phyloP scores from a whole-genome alignment of 2,113 vertebrate species.

The Poecile atricapillus region DNA sequence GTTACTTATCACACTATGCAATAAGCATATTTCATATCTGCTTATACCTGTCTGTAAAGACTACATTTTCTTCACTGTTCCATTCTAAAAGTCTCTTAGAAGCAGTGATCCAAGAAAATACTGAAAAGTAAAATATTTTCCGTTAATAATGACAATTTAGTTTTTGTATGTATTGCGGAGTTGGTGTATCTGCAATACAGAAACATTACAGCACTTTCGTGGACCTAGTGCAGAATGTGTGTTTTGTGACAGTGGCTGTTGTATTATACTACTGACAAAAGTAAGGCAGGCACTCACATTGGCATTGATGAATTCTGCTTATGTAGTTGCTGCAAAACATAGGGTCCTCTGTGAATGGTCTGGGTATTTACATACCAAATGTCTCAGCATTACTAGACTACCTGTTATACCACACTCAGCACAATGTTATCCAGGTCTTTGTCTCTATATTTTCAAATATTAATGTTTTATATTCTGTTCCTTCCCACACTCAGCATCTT shows the following conservation, averaged over 20 bases:
- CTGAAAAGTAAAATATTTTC: background rate
- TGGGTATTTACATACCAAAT: slow-evolving; percentile 50
- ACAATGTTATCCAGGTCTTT: slow-evolving; percentile 15
- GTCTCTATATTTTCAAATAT: slow-evolving; percentile 15
- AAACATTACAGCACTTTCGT: slow-evolving; percentile 21
- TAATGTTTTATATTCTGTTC: background rate
- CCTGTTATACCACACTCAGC: slow-evolving; percentile 40
- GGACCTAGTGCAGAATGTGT: slow-evolving; percentile 10
- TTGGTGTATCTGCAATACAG: background rate
- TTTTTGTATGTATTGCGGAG: background rate
- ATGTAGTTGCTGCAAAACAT: slow-evolving; percentile 27
- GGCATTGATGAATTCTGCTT: slow-evolving; percentile 55
- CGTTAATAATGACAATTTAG: background rate
- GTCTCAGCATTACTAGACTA: slow-evolving; percentile 45
- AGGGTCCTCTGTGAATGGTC: slow-evolving; percentile 36
- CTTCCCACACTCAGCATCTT: background rate
- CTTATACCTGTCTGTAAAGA: background rate
- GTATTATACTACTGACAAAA: slow-evolving; percentile 42
- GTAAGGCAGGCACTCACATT: slow-evolving; percentile 31
- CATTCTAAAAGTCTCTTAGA: background rate
- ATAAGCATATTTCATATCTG: background rate
- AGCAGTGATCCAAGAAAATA: background rate
- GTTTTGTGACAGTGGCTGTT: slow-evolving; percentile 47
- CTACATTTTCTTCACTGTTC: background rate
- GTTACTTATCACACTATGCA: background rate